Evolutionary conservation across 2,797 vertebrate genomes (phyloP).

Genomic region (Tiaroga cobitis): DNA sequence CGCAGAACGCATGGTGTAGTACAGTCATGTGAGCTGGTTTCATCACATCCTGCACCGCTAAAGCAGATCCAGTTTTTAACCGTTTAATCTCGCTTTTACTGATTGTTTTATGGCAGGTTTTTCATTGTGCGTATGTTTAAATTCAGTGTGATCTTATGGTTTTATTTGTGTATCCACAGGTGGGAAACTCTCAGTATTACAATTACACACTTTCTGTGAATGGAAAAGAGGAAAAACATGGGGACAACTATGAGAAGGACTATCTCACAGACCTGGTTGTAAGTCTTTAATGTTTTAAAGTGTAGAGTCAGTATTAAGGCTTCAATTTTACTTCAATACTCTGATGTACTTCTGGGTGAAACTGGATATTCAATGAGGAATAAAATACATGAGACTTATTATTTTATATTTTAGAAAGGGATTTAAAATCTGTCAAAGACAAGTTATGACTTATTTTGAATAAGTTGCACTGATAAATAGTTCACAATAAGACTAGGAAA

Average conservation of each 20-base stretch:
- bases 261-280: conserved; percentile 84
- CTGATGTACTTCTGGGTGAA: neutral
- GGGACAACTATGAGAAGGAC: conserved; percentile 75
- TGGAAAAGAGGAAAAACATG: conserved; percentile 76
- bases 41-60: neutral
- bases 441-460: neutral
- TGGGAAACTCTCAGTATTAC: conserved; percentile 82
- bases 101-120: neutral
- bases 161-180: conserved; percentile 63
- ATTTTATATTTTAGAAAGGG: neutral
- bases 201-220: conserved; percentile 83
- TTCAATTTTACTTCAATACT: neutral
- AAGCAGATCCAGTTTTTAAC: neutral
- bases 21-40: neutral
- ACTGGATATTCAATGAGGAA: neutral
- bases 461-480: neutral
- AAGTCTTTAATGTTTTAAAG: conserved; percentile 60
- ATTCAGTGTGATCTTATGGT: neutral
- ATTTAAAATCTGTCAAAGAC: neutral
- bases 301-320: neutral
- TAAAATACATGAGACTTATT: neutral
- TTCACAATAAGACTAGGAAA: neutral
- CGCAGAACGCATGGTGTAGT: neutral
- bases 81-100: neutral
- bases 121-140: neutral